Evolutionary conservation across 2,113 vertebrate species (phyloP), one percentile per base, ranked within the genome.

Genomic region (Sigmodon hispidus): DNA sequence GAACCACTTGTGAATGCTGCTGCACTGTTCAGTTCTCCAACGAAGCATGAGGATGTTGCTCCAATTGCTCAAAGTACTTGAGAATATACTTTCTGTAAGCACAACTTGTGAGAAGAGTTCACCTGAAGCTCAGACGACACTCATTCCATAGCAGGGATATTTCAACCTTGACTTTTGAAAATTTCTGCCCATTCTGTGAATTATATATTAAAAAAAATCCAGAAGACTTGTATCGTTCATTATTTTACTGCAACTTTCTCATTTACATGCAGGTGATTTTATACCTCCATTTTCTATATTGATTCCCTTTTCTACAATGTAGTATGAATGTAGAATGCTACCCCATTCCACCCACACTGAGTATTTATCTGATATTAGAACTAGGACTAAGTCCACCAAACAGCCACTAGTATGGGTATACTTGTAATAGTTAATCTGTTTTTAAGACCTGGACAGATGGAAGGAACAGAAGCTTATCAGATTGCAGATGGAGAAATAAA

Each of bases 41-140:
- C 79, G 50, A 91, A 88, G 43, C 36, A 19, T 59, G 43, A 65
- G 22, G 45, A 59, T 65, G 2, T 83, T 50, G 31, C 48, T 87
- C 19, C 13, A 52, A 57, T 9, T 55, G 67, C 48, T 95, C 59
- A 24, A 69, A 80, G 63, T 17, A 17, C 52, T 85, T 94, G 29
- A 72, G 77, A 90, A 57, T n/a, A 5, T 13, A 67, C 90, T 88
- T 96, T 84, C 36, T 63, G 63, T 77, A 50, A 89, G 59, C 24
- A 83, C 43, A 80, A n/a, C 19, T 89, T 3, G 0, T 29, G 16
- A 34, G 40, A 87, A 43, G 13, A 72, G 55, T 73, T 89, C 19
- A 19, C n/a, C 31, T 43, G 84, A 45, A 15, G 7, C 43, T 40
- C 24, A n/a, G 43, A 5, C 1, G 63, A 11, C 59, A 40, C n/a